These are phyloP conservation scores for Drosophila fulvimacula DNA, from an alignment of 2,888 invertebrate genomes.

Conservation along the genomic window DNA sequence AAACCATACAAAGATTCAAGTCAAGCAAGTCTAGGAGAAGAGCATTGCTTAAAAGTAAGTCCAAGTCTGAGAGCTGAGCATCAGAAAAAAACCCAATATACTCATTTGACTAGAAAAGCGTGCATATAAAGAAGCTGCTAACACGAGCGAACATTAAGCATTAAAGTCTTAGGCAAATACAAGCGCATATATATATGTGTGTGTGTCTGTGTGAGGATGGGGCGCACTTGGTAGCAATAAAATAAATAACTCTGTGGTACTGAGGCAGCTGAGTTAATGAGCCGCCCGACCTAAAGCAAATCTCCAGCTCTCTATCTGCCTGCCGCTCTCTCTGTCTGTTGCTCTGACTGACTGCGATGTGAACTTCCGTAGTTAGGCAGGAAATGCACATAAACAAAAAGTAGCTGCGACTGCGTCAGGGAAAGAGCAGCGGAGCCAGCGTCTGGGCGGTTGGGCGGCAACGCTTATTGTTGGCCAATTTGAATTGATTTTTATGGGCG, in stretches of 20 bases:
- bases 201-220: neutral
- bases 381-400: conserved; percentile 79
- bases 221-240: conserved; percentile 38
- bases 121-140: conserved; percentile 5
- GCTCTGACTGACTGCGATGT: conserved; percentile 37
- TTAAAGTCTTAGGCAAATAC: conserved; percentile 27
- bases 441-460: neutral
- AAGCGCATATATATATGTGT: neutral
- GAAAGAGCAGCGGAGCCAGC: conserved; percentile 24
- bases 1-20: neutral
- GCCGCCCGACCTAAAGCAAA: neutral
- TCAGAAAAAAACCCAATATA: neutral
- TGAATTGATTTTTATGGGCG: conserved; percentile 73
- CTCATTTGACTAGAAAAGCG: neutral
- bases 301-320: conserved; percentile 10
- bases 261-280: conserved; percentile 47
- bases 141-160: conserved; percentile 20
- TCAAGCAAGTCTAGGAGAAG: neutral
- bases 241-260: conserved; percentile 55
- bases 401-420: conserved; percentile 38
- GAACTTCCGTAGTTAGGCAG: conserved; percentile 60
- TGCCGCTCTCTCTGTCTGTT: neutral
- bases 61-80: too few relatives aligned
- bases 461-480: conserved; percentile 47
- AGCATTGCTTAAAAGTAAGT: neutral